Base-by-base conservation (phyloP, 2,797 vertebrate species). In the Moxostoma hubbsi region DNA sequence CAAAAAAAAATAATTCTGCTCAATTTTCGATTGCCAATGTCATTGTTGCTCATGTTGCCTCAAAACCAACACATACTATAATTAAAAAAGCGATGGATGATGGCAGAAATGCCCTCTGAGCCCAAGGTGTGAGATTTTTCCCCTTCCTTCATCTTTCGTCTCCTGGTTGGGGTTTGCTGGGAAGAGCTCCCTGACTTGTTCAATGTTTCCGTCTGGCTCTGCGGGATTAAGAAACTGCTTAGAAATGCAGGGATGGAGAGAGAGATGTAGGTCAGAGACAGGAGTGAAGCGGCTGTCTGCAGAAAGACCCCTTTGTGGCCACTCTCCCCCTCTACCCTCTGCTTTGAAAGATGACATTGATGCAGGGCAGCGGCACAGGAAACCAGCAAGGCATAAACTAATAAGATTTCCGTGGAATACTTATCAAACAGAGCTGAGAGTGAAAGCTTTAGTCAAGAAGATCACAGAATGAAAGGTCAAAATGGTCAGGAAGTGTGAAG, bases 291-390 rank as follows among this genome's bases (percentile, higher is more conserved):
- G 84, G 79, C 74, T 55, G 73, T 82, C 73, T 85, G 84, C 85
- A 92, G 87, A 94, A 93, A 93, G 92, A 88, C 71, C 66, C 90
- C 89, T 93, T 94, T 94, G 91, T 95, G 85, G 71, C 70, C 53
- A 7, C 43, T 84, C 83, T 15, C 81, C 85, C 84, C 84, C 82
- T 46, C 83, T 47, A 53, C 57, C n/a, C 50, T 16, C 4, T 15
- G 66, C 75, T 86, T 82, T 94, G 89, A 94, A 94, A 92, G 91
- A 89, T 92, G 88, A 91, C 92, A 93, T 92, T 93, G 90, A 93
- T 92, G 81, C 58, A 63, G 47, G 79, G 83, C 82, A 88, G 86
- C 71, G 81, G 36, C 55, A 82, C 84, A 89, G 88, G 84, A 91
- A 91, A 85, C 62, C 68, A 72, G 81, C 85, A 87, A 86, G 83